Evolutionary conservation across 2,113 vertebrate genomes (phyloP), one percentile per base, ranked within the genome.

Genomic region (Romanogobio albipinnatus): DNA sequence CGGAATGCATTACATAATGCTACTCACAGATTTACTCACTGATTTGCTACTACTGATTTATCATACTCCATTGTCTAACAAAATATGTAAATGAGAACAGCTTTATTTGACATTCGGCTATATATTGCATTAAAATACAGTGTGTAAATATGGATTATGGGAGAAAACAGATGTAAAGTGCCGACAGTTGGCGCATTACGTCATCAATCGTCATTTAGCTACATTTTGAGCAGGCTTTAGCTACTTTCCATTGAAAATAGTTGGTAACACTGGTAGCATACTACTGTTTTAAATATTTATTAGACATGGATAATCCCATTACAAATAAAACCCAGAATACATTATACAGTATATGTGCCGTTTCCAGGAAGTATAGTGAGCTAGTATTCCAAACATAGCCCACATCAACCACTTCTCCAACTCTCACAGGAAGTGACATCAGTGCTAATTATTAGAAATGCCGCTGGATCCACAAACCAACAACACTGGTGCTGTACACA

Each of bases 371-470:
- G 33, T 22, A n/a, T n/a, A 39, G 29, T 70, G 17, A 39, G 29
- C 66, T 70, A 70, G 7, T 22, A 70, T 39, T 36, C 33, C 17
- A 70, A 19, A 47, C n/a, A 47, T 73, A 24, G 5, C 39, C 11
- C 43, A 24, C 39, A 47, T 39, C 33, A 70, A 39, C 64, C 22
- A 71, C 9, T 43, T n/a, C 19, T 19, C 15, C 29, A 71, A 45
- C 39, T 86, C 78, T 90, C 76, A 86, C 90, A 89, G 85, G 86
- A 87, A 81, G 51, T 84, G 90, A 71, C 75, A n/a, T 70, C 62
- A 14, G 9, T 68, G 86, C 86, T 64, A 85, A 90, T 88, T 83
- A 90, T 92, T 88, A 91, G 26, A 36, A 66, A 78, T 29, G 79
- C 84, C 78, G 74, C 76, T 66, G 51, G 19, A 64, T 83, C 59